phyloP scores from a whole-genome alignment of 2,888 invertebrate species.

The Masnerella sp. region DNA sequence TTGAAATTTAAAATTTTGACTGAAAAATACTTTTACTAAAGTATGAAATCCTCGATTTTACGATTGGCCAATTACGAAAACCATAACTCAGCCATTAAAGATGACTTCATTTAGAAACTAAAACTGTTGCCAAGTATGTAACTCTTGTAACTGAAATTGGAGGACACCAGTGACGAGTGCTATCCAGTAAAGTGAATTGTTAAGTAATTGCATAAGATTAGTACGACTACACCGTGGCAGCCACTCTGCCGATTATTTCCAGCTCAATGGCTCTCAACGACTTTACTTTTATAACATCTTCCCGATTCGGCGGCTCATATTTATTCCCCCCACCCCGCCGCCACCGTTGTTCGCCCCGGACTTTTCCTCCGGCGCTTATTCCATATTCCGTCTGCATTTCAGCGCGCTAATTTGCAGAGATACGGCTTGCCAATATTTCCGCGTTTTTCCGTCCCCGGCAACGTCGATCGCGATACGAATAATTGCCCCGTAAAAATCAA shows the following conservation, averaged over 20 bases:
- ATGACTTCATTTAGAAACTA: conserved; percentile 32
- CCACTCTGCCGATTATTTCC: conserved; percentile 77
- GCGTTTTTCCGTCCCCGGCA: conserved; percentile 73
- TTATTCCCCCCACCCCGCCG: conserved; percentile 50
- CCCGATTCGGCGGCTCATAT: conserved; percentile 59
- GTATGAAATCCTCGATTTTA: too few relatives aligned
- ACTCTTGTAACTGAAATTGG: conserved; percentile 72
- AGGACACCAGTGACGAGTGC: conserved; percentile 74
- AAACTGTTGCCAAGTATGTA: conserved; percentile 49
- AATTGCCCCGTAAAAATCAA: conserved; percentile 69
- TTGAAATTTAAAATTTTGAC: too few relatives aligned
- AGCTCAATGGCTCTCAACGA: conserved; percentile 76
- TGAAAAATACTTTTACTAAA: too few relatives aligned
- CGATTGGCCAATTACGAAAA: too few relatives aligned
- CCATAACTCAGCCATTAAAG: too few relatives aligned
- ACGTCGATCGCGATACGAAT: conserved; percentile 72
- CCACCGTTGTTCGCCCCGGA: conserved; percentile 46
- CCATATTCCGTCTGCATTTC: conserved; percentile 74
- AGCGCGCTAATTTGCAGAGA: conserved; percentile 77
- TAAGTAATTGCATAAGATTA: conserved; percentile 78
- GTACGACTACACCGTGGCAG: conserved; percentile 71
- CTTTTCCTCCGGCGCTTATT: conserved; percentile 55
- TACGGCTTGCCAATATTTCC: conserved; percentile 78
- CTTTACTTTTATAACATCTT: conserved; percentile 75
- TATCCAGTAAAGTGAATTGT: conserved; percentile 76